Evolutionary conservation across 2,888 invertebrate genomes (phyloP), one percentile per base, ranked within the genome.

Genomic region (Xestia ashworthii): DNA sequence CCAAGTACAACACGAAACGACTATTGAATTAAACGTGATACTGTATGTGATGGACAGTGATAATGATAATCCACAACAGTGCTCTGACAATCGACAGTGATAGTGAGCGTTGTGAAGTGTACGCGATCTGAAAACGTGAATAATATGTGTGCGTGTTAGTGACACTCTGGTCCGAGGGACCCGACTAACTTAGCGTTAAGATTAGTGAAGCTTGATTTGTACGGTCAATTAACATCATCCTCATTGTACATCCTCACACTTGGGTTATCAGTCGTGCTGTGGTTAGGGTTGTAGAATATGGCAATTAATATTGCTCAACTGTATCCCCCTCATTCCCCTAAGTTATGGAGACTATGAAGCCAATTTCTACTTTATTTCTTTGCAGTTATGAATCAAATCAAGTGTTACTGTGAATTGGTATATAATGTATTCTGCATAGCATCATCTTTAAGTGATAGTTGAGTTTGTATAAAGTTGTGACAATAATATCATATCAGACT

Each of bases 401-500:
- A 53, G 46, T 19, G 50, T 77, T 67, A 38, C 58, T 60, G 38
- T 55, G 50, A 71, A 41, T 74, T 67, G 78, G 62, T 76, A 76
- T 80, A 50, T 65, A 60, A 74, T 71, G 74, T 66, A 64, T 55
- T 68, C 38, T 79, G 71, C 66, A 68, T 74, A 73, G 68, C 60
- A 72, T 73, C 65, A 62, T 82, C 78, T 80, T 74, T 77, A 78
- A 81, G 79, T 86, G 81, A 84, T 82, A 74, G 84, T 88, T 90
- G 83, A 83, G 84, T 88, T 89, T 81, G 81, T 80, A 81, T 71
- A 87, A 88, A 82, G 75, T 87, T 86, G 87, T 89, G 92, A 92
- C 93, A 92, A 91, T 93, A 93, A 93, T 89, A 87, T 91, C 90
- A 91, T 92, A 93, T 92, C 92, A 90, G 85, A 89, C 86, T 85